Evolutionary conservation across 2,888 invertebrate genomes (phyloP).

Genomic region (Metacarcinus magister): DNA sequence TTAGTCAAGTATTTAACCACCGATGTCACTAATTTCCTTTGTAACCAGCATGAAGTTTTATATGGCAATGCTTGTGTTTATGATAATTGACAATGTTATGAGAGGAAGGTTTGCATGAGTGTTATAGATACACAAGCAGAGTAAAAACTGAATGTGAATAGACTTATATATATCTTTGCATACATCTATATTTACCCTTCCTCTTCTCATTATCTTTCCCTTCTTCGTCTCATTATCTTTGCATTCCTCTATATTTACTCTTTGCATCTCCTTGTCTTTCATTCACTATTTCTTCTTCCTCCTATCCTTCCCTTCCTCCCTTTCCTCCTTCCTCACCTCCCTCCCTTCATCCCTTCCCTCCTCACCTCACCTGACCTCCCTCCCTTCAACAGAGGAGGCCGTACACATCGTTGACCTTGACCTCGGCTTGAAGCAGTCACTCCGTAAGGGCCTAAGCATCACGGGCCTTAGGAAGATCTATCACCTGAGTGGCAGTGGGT

Average conservation of each 20-base stretch:
- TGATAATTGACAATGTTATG: background rate
- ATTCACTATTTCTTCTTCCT: background rate
- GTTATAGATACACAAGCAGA: background rate
- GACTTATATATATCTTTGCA: too few species aligned
- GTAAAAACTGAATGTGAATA: background rate
- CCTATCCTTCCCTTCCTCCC: background rate
- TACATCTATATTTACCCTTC: background rate
- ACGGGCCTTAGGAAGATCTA: conserved; percentile 72
- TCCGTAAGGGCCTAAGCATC: conserved; percentile 70
- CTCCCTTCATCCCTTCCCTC: background rate
- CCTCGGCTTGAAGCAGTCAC: conserved; percentile 74
- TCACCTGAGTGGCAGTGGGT: conserved; percentile 44
- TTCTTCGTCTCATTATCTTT: background rate
- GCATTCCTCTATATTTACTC: background rate
- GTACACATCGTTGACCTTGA: conserved; percentile 71
- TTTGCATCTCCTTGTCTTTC: background rate
- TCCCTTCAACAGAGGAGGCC: conserved; percentile 54
- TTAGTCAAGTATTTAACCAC: too few species aligned
- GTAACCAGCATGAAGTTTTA: too few species aligned
- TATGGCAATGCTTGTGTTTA: background rate
- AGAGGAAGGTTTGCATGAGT: too few species aligned
- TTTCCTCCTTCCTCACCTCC: background rate
- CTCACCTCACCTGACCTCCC: background rate
- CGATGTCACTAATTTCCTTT: too few species aligned
- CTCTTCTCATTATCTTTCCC: background rate